Base-by-base conservation (phyloP, 2,797 vertebrate species). In the Chiroxiphia lanceolata region DNA sequence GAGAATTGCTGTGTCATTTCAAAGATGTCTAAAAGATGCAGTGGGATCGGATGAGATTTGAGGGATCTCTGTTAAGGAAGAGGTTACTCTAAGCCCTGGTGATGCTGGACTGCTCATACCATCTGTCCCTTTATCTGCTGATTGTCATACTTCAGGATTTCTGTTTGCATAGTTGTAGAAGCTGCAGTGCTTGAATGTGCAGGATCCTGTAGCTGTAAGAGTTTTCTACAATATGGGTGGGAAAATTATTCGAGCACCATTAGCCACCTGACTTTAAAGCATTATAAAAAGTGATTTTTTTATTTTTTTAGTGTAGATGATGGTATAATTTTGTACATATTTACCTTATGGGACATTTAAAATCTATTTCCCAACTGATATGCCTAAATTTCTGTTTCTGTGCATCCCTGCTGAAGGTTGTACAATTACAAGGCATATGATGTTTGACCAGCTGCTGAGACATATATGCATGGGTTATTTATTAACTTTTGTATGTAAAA, bases 1-100 rank as follows among this genome's bases (percentile, higher is more conserved):
- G 61, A 76, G 54, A 91, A 93, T 63, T 83, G 83, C 82, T 69
- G 5, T 93, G 79, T 85, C 51, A 59, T 90, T 94, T 76, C 78
- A 83, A 61, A 92, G 68, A 20, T 78, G 44, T 72, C 70, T 78
- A 78, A 68, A 91, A 92, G 69, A 75, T 91, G 45, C 60, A 64
- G n/a, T 29, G 57, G 45, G 25, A 22, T 40, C 59, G 61, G 61
- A 57, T 53, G 65, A 61, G 53, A 42, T 61, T 64, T 44, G 34
- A 36, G 72, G 26, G 31, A 65, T 54, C 27, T 69, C 50, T 69
- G 2, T 87, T 83, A 61, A 40, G 57, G 25, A 64, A 44, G 75
- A n/a, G 34, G 40, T 87, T 87, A 26, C 40, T 90, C 57, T 45
- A 63, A 94, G 57, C 34, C 33, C 47, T 31, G 36, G 50, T 61